Conservation (phyloP, 2,797 vertebrate genomes). For the Nyctibius grandis region DNA sequence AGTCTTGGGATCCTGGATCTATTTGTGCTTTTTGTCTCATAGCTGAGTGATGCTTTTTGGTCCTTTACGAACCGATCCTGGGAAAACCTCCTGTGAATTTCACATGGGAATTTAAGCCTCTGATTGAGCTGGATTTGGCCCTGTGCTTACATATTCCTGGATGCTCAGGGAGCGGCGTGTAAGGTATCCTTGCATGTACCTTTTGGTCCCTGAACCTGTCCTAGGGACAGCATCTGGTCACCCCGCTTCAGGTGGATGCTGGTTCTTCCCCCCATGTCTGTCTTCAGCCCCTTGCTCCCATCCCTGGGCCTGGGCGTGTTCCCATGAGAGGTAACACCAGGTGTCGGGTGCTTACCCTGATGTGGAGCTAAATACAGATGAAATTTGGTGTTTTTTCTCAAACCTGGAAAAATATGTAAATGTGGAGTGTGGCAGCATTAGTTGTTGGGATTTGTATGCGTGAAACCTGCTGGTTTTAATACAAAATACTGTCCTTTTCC, state of each 20-base stretch:
- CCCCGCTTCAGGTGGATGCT: neutral
- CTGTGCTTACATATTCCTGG: neutral
- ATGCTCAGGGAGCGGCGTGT: neutral
- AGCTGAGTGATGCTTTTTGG: neutral
- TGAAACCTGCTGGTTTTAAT: fast-evolving
- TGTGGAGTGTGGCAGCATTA: fast-evolving
- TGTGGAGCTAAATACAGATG: fast-evolving
- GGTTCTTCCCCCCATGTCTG: fast-evolving
- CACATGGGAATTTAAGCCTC: neutral
- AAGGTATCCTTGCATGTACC: neutral
- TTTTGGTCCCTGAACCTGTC: neutral
- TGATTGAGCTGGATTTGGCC: neutral
- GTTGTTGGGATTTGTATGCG: fast-evolving
- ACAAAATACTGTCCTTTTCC: neutral
- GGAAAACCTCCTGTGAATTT: neutral
- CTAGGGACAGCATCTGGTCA: neutral
- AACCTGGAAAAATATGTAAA: neutral
- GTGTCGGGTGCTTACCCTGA: neutral
- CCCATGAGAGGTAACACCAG: fast-evolving
- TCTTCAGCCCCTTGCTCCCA: neutral
- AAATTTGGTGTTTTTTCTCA: neutral
- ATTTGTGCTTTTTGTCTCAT: fast-evolving
- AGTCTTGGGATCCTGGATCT: neutral
- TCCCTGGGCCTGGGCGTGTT: neutral
- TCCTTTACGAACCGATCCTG: neutral